Evolutionary conservation across 1,140 invertebrate species (phyloP), one percentile per base, ranked within the genome.

Genomic region (Antheraea mylitta): DNA sequence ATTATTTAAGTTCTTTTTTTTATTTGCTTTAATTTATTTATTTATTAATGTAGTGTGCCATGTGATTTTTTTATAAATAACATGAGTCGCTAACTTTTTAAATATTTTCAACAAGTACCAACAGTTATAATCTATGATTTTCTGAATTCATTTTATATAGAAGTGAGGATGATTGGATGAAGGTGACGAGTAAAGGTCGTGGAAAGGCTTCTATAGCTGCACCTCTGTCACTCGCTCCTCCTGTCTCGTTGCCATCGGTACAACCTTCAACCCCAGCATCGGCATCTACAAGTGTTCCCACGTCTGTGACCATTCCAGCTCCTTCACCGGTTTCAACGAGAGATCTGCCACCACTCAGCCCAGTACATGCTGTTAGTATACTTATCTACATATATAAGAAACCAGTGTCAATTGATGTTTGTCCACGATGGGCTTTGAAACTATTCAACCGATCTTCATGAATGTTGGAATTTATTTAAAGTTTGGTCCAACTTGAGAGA

Each of bases 111-210:
- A 30, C 4, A 30, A 30, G 4, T 30, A 30, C n/a, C n/a, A 30
- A 30, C 1, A 30, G 22, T 30, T 30, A 4, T 1, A 30, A 30
- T 30, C 22, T 30, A 30, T 30, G 4, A 1, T 2, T 30, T 30
- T 30, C 22, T 18, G 5, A n/a, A 18, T 60, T 0, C 18, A 37
- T 11, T 30, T 16, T 58, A 3, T 66, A 8, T 18, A 89, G 89
- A 72, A 82, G 74, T 42, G 89, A 91, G 76, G 87, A 90, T 48
- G 89, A 90, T 58, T 91, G 86, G 82, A 18, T 80, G 18, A 90
- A 87, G 36, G 69, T 60, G 13, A 80, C 64, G 3, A 42, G 38
- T 42, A 42, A 42, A 11, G 73, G 75, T 36, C 81, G 84, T 3
- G 77, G 75, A 2, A 71, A 76, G 19, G 68, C 58, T 2, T 71